Evolutionary conservation across 2,888 invertebrate genomes (phyloP).

Genomic region (Pristionchus fissidentatus): DNA sequence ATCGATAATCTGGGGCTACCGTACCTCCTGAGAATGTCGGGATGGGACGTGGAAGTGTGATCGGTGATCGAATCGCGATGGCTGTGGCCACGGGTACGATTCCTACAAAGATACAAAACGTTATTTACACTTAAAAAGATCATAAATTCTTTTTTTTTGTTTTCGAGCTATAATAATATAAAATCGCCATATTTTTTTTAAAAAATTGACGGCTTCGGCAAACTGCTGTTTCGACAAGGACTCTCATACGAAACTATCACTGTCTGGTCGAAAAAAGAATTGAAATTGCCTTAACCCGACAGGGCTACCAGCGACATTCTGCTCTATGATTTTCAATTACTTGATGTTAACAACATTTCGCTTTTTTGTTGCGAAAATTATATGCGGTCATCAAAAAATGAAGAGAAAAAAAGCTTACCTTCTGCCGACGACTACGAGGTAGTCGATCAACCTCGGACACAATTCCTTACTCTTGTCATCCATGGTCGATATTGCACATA

Average conservation of each 20-base stretch:
- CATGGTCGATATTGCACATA: slow-evolving; percentile 54
- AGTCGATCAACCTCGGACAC: slow-evolving; percentile 85
- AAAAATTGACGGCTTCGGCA: too few species aligned
- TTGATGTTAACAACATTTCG: too few species aligned
- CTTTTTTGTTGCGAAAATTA: not conserved
- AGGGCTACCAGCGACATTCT: not conserved
- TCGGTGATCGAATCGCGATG: slow-evolving; percentile 12
- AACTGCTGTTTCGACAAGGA: too few species aligned
- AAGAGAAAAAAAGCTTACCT: not conserved
- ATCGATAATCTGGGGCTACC: not conserved
- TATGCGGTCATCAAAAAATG: not conserved
- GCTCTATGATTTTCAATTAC: too few species aligned
- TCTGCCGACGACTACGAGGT: slow-evolving; percentile 92
- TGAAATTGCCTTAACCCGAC: not conserved
- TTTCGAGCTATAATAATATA: too few species aligned
- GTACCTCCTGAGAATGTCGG: slow-evolving; percentile 63
- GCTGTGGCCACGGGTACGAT: slow-evolving; percentile 36
- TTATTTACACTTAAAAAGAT: too few species aligned
- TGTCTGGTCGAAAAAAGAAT: not conserved
- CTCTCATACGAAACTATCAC: too few species aligned
- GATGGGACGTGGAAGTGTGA: slow-evolving; percentile 57
- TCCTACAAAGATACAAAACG: not conserved
- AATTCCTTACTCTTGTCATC: slow-evolving; percentile 76
- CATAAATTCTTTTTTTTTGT: too few species aligned
- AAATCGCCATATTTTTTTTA: too few species aligned